phyloP scores from a whole-genome alignment of 1,140 invertebrate species.

The Zaprionus nigranus region DNA sequence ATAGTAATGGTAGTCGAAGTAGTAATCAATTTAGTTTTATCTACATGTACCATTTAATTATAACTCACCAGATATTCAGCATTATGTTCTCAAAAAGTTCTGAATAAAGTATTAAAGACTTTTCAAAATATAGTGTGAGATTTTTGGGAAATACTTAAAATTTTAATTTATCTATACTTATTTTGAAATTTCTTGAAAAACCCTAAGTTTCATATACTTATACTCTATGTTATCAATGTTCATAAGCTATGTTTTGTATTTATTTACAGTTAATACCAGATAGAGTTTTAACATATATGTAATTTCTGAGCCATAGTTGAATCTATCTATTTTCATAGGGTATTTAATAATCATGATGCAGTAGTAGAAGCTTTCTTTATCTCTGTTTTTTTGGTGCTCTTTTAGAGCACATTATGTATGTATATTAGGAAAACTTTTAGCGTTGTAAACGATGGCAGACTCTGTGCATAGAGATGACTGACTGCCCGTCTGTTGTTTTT shows the following conservation, averaged over 20 bases:
- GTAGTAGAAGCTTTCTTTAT: not conserved
- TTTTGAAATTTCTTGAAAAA: too few species aligned
- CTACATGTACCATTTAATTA: not conserved
- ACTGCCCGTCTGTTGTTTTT: slow-evolving; percentile 45
- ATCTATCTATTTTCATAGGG: not conserved
- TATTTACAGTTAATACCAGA: too few species aligned
- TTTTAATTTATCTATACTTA: too few species aligned
- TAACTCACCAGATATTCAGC: not conserved
- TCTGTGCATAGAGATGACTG: slow-evolving; percentile 13
- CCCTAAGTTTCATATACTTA: too few species aligned
- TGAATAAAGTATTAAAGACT: too few species aligned
- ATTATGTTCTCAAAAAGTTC: not conserved
- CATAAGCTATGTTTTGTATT: too few species aligned
- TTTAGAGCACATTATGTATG: slow-evolving; percentile 39
- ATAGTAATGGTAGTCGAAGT: too few species aligned
- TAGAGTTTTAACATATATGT: too few species aligned
- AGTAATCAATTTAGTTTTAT: not conserved
- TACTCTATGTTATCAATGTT: too few species aligned
- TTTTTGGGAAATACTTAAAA: too few species aligned
- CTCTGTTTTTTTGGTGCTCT: not conserved
- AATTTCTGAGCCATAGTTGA: not conserved
- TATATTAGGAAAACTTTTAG: slow-evolving; percentile 64
- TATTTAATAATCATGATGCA: not conserved
- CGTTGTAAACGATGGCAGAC: slow-evolving; percentile 19
- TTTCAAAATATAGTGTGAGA: too few species aligned